Percentiles rank a stretch among this genome's conserved stretches.
Conservation (phyloP, 2,113 vertebrate genomes). For the Lucifuga dentata region DNA sequence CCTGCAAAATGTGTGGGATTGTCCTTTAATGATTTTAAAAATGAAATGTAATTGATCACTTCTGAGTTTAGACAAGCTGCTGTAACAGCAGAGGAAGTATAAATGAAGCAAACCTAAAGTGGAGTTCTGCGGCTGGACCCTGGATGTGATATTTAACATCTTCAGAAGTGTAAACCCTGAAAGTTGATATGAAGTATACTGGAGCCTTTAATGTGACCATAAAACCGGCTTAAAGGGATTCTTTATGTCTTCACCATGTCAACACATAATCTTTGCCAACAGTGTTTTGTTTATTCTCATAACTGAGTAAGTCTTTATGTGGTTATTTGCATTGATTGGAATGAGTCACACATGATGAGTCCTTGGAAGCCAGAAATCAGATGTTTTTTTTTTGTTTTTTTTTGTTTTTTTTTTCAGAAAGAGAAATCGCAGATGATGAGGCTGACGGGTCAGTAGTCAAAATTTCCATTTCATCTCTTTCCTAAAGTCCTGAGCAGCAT, state of each 20-base stretch:
- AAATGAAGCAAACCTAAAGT: no score
- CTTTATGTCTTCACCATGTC: constrained; percentile 18
- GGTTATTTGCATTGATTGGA: constrained; percentile 22
- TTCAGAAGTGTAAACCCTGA: no score
- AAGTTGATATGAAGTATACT: no score
- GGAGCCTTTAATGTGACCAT: no score
- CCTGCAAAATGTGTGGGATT: no score
- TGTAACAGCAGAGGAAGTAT: no score
- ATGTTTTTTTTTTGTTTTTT: background rate
- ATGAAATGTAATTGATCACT: no score
- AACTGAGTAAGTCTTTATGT: constrained; percentile 7
- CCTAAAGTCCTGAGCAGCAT: constrained; percentile 26
- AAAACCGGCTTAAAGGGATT: constrained; percentile 35
- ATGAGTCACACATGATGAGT: constrained; percentile 4
- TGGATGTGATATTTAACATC: no score
- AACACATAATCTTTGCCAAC: constrained; percentile 23
- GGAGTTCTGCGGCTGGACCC: no score
- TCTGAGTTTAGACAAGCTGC: no score
- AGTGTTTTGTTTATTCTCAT: constrained; percentile 35
- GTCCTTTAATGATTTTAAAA: no score
- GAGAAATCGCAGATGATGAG: constrained; percentile 17
- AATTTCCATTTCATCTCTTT: constrained; percentile 19
- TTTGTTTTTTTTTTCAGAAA: background rate
- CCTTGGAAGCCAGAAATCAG: background rate
- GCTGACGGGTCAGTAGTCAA: background rate